These are phyloP conservation scores for Cataglyphis cursor DNA, from an alignment of 2,888 invertebrate genomes.

Conservation along the genomic window DNA sequence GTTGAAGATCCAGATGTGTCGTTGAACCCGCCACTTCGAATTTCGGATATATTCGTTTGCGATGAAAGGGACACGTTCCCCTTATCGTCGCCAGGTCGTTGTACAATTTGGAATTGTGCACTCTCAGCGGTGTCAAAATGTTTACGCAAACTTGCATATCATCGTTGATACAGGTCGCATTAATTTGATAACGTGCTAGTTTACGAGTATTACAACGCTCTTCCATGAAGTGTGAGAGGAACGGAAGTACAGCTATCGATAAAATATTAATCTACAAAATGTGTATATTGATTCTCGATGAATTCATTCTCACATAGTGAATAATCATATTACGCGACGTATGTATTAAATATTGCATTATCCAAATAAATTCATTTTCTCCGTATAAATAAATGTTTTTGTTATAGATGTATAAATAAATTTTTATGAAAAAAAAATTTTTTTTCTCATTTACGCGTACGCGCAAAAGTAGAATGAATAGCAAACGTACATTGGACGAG, in stretches of 20 bases:
- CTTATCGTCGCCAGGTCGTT: slow-evolving; percentile 24
- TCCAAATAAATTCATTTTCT: slow-evolving; percentile 28
- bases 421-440: neutral
- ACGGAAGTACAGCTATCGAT: slow-evolving; percentile 21
- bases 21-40: slow-evolving; percentile 11
- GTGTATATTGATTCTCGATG: slow-evolving; percentile 8
- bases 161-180: slow-evolving; percentile 45
- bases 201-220: slow-evolving; percentile 27
- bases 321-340: neutral
- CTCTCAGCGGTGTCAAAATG: slow-evolving; percentile 51
- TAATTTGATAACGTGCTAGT: slow-evolving; percentile 52
- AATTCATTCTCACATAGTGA: slow-evolving; percentile 42
- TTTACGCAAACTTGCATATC: slow-evolving; percentile 55
- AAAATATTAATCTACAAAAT: slow-evolving; percentile 53
- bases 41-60: slow-evolving; percentile 39
- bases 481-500: neutral
- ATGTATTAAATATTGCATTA: slow-evolving; percentile 9
- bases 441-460: neutral
- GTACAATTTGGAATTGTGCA: slow-evolving; percentile 41
- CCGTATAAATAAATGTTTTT: neutral
- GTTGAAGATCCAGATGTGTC: slow-evolving; percentile 47
- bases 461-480: slow-evolving; percentile 15
- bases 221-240: slow-evolving; percentile 19
- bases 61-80: slow-evolving; percentile 7
- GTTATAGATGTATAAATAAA: neutral